A percentile compares a stretch with the other conserved stretches of the same genome.
phyloP scores from a whole-genome alignment of 2,797 vertebrate genomes.

The Capromys pilorides region DNA sequence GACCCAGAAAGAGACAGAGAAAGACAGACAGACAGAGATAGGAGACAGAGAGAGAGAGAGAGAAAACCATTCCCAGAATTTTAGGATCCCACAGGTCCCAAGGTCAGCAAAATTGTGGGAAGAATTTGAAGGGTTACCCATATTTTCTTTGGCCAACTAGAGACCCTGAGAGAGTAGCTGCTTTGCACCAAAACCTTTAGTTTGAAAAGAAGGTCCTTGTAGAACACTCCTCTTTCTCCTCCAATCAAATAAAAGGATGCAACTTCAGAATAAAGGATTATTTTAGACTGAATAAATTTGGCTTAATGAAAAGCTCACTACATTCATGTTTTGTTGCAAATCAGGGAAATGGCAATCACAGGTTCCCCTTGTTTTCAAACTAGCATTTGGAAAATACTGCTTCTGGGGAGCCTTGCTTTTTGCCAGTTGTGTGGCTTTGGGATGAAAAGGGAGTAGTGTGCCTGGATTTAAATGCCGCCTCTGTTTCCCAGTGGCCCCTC shows the following conservation, averaged over 20 bases:
- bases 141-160: slow-evolving; percentile 5
- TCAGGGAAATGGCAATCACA: slow-evolving; percentile 11
- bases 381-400: neutral
- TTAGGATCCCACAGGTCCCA: neutral
- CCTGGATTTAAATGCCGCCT: neutral
- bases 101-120: neutral
- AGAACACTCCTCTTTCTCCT: neutral
- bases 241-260: slow-evolving; percentile 30
- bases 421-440: neutral
- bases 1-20: no score
- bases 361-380: slow-evolving; percentile 33
- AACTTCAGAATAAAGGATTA: slow-evolving; percentile 65
- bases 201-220: slow-evolving; percentile 22
- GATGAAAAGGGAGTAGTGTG: neutral
- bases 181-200: neutral
- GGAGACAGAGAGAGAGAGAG: no score
- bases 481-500: neutral
- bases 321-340: slow-evolving; percentile 61
- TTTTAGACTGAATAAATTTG: slow-evolving; percentile 68
- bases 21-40: no score
- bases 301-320: slow-evolving; percentile 62
- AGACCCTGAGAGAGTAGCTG: neutral
- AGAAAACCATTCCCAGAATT: neutral
- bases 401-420: slow-evolving; percentile 52
- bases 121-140: neutral